Conservation (phyloP, 2,113 vertebrate species). For the Willisornis vidua region DNA sequence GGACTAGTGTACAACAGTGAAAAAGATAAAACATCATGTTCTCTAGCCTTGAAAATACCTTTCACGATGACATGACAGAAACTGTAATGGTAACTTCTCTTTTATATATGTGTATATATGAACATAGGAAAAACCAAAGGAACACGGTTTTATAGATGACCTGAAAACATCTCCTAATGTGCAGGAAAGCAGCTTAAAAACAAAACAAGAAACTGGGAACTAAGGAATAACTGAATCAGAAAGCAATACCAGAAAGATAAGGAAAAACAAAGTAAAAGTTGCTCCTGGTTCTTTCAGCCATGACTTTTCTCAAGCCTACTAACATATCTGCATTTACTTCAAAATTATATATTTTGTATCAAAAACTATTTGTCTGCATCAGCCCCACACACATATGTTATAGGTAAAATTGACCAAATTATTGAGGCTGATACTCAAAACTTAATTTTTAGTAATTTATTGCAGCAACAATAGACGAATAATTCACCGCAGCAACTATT, state of each 20-base stretch:
- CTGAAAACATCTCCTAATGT: not conserved
- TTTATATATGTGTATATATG: not conserved
- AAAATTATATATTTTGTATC: not conserved
- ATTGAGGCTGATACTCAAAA: too few relatives aligned
- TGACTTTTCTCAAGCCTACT: not conserved
- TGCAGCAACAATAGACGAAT: too few relatives aligned
- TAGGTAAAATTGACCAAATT: too few relatives aligned
- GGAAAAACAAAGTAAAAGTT: not conserved
- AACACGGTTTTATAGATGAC: not conserved
- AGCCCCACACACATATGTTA: not conserved
- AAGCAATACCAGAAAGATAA: not conserved
- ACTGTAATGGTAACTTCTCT: not conserved
- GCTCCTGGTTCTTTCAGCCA: not conserved
- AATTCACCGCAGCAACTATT: too few relatives aligned
- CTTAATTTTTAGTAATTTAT: too few relatives aligned
- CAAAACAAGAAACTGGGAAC: not conserved
- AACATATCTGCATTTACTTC: not conserved
- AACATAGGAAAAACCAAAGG: not conserved
- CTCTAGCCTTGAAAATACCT: constrained; percentile 17
- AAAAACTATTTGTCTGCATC: not conserved
- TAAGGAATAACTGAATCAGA: not conserved
- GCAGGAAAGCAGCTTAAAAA: not conserved
- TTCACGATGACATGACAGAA: not conserved
- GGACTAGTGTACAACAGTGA: not conserved
- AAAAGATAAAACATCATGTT: not conserved